Conservation (phyloP, 2,888 invertebrate species). For the Griposia aprilina region DNA sequence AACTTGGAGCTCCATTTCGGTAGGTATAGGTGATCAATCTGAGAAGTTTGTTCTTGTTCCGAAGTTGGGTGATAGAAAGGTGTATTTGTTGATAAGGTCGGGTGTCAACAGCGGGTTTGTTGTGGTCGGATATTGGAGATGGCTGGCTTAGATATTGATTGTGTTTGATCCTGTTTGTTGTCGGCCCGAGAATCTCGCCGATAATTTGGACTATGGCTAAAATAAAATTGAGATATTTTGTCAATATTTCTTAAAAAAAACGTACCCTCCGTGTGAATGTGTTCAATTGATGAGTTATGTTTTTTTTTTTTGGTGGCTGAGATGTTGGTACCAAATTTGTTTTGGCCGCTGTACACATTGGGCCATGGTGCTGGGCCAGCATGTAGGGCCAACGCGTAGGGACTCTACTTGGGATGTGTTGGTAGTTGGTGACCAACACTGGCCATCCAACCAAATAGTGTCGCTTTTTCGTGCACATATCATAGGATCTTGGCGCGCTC, state of each 20-base stretch:
- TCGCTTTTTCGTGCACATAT: no score
- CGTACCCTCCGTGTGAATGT: no score
- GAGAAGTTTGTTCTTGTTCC: constrained; percentile 51
- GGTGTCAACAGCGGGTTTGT: constrained; percentile 41
- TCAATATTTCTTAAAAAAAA: background rate
- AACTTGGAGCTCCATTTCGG: constrained; percentile 44
- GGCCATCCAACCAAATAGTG: no score
- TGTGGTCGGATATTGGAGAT: constrained; percentile 22
- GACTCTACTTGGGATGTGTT: no score
- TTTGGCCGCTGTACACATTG: no score
- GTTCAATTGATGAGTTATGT: no score
- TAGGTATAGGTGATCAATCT: constrained; percentile 54
- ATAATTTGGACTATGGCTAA: background rate
- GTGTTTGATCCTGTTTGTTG: constrained; percentile 14
- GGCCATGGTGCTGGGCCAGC: no score
- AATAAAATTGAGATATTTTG: background rate
- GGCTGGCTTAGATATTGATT: constrained; percentile 10
- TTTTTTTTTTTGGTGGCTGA: no score
- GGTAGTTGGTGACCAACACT: no score
- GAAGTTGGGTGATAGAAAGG: constrained; percentile 46
- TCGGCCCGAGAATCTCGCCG: background rate
- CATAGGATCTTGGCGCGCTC: no score
- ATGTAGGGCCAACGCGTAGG: no score
- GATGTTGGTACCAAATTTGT: no score
- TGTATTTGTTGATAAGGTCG: constrained; percentile 54